A percentile compares a stretch with the other conserved stretches of the same genome.
Conservation (phyloP, 23 tunicate species). For the Botrylloides violaceus region DNA sequence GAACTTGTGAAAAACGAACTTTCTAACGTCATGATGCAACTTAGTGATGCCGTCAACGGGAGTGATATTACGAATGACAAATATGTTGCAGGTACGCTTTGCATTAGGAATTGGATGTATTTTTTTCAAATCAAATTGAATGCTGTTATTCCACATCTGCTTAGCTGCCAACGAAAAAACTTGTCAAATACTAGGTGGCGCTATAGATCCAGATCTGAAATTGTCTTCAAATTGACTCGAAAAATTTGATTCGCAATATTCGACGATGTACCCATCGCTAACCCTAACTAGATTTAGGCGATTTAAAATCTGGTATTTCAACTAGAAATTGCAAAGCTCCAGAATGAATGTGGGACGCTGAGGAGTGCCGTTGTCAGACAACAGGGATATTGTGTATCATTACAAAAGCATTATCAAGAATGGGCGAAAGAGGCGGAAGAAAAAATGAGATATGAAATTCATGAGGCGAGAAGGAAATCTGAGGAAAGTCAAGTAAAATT, state of each 20-base stretch:
- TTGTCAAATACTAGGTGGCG: no score
- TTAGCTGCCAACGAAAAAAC: no score
- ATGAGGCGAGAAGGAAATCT: neutral
- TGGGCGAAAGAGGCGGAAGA: conserved; percentile 53
- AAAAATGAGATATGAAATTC: conserved; percentile 16
- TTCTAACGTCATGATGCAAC: conserved; percentile 31
- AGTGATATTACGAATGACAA: neutral
- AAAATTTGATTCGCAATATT: no score
- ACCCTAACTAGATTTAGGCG: no score
- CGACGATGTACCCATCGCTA: no score
- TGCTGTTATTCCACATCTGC: no score
- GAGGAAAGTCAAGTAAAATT: neutral
- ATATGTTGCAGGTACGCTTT: neutral
- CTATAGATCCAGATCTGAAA: no score
- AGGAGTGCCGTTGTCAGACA: conserved; percentile 53
- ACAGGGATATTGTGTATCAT: conserved; percentile 44
- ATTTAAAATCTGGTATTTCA: no score
- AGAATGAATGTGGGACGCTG: conserved; percentile 29
- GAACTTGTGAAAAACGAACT: conserved; percentile 43
- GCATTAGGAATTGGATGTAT: no score
- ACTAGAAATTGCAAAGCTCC: neutral
- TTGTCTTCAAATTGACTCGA: no score
- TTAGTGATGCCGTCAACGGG: conserved; percentile 20
- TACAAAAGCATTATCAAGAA: conserved; percentile 62
- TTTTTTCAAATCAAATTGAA: no score